phyloP scores from a whole-genome alignment of 2,888 invertebrate species.

The Mystacides longicornis region DNA sequence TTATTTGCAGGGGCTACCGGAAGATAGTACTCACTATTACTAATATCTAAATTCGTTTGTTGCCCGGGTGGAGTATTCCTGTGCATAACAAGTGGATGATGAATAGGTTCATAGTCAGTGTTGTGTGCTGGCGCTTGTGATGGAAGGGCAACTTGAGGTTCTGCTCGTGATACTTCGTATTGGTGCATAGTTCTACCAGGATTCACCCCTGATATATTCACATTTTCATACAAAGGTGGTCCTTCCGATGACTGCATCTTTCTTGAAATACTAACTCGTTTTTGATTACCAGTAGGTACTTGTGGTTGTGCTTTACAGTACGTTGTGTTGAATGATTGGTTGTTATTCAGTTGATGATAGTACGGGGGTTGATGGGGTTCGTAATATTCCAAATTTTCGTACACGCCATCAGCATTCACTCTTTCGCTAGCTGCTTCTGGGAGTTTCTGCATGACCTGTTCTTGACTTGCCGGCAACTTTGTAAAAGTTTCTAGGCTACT shows the following conservation, averaged over 20 bases:
- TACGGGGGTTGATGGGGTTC: slow-evolving; percentile 55
- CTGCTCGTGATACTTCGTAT: slow-evolving; percentile 33
- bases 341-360: slow-evolving; percentile 48
- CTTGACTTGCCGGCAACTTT: not conserved
- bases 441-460: not conserved
- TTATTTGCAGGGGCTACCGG: slow-evolving; percentile 41
- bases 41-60: slow-evolving; percentile 14
- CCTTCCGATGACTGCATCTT: slow-evolving; percentile 27
- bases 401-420: slow-evolving; percentile 45
- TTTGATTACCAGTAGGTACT: slow-evolving; percentile 55
- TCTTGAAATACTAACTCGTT: slow-evolving; percentile 39
- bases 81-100: not conserved
- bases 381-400: slow-evolving; percentile 78
- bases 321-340: slow-evolving; percentile 46
- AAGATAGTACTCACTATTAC: slow-evolving; percentile 25
- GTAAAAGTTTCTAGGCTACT: not conserved
- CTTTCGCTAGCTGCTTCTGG: slow-evolving; percentile 24
- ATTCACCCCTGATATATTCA: slow-evolving; percentile 3
- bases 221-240: slow-evolving; percentile 54
- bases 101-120: not conserved
- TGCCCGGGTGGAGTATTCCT: slow-evolving; percentile 6
- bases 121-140: not conserved
- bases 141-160: slow-evolving; percentile 35
- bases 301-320: slow-evolving; percentile 77
- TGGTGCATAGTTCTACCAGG: slow-evolving; percentile 1